Base-by-base conservation (phyloP, 2,113 vertebrate genomes). In the Scortum barcoo region DNA sequence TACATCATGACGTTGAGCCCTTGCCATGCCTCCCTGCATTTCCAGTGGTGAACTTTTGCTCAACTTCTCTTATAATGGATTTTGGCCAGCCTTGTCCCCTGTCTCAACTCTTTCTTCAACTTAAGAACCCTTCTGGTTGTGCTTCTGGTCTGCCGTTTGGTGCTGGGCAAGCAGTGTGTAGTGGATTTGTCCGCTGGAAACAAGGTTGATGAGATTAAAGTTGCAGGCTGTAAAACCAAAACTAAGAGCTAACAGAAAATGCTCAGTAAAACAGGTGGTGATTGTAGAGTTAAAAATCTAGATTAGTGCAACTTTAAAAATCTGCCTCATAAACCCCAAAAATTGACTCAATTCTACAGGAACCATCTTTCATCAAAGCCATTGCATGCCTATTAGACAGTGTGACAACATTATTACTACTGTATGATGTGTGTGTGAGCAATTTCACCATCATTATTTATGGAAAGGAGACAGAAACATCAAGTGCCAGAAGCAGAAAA, bases 401-500 rank as follows among this genome's bases (percentile, higher is more conserved):
- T 19, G 12, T 78, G 60, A 77, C 76, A 68, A 76, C 85, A 78
- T 87, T 76, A 89, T 89, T 90, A 78, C 66, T 78, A 44, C 65
- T 67, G 72, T 83, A 46, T 78, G 86, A 87, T 90, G 71, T 85
- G 69, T 90, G 91, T 89, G 77, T 71, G 80, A 91, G 80, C 76
- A 89, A 86, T 83, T 86, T 78, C 79, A 81, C 76, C 76, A 85
- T 87, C 58, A 53, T 89, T 87, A 80, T 90, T 94, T 84, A 88
- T 92, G 80, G 86, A 85, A 90, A 67, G 81, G 72, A 88, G 68
- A 84, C 75, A 80, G 58, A 91, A 82, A 77, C 57, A 89, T 73
- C 72, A 86, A 80, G 72, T 38, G 83, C 78, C 80, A 80, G 88
- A 63, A 72, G 51, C 33, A 84, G 48, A 89, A 76, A 90, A 87